These are phyloP conservation scores for Ianthella basta DNA, from an alignment of 37 sponge, comb jelly and placozoan genomes.

Conservation along the genomic window DNA sequence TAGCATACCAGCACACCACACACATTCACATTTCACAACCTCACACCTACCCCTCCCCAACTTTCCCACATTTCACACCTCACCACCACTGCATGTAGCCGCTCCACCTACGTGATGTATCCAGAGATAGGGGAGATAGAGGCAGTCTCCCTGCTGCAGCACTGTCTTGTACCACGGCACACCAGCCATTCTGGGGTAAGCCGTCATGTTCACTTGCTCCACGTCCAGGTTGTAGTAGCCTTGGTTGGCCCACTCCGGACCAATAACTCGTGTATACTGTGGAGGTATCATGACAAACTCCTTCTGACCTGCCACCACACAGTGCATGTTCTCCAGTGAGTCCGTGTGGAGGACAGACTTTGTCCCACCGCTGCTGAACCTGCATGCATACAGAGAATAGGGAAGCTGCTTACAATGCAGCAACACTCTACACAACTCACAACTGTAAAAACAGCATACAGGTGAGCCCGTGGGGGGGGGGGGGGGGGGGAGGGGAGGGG, in stretches of 20 bases:
- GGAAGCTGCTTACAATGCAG: too few species aligned
- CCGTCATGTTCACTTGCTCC: conserved; percentile 71
- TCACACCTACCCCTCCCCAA: too few species aligned
- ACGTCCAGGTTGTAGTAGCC: conserved; percentile 74
- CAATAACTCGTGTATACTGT: conserved; percentile 50
- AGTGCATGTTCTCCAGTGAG: conserved; percentile 67
- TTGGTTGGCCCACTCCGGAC: conserved; percentile 52
- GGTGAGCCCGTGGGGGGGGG: too few species aligned
- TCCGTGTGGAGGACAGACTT: conserved; percentile 77
- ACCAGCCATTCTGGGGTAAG: conserved; percentile 47
- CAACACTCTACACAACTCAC: too few species aligned
- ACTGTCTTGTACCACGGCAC: conserved; percentile 65
- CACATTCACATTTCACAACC: too few species aligned
- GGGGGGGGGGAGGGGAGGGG: not conserved
- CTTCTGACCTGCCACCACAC: conserved; percentile 63
- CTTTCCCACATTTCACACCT: not conserved
- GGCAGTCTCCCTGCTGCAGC: conserved; percentile 69
- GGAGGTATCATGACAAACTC: conserved; percentile 70
- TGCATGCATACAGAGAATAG: not conserved
- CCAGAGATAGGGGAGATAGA: conserved; percentile 65
- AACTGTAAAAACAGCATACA: too few species aligned
- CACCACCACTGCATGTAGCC: not conserved
- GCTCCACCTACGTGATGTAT: conserved; percentile 50
- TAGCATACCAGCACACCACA: too few species aligned
- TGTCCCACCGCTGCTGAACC: conserved; percentile 84